Evolutionary conservation across 2,797 vertebrate species (phyloP).

Genomic region (Macrochelys suwanniensis): DNA sequence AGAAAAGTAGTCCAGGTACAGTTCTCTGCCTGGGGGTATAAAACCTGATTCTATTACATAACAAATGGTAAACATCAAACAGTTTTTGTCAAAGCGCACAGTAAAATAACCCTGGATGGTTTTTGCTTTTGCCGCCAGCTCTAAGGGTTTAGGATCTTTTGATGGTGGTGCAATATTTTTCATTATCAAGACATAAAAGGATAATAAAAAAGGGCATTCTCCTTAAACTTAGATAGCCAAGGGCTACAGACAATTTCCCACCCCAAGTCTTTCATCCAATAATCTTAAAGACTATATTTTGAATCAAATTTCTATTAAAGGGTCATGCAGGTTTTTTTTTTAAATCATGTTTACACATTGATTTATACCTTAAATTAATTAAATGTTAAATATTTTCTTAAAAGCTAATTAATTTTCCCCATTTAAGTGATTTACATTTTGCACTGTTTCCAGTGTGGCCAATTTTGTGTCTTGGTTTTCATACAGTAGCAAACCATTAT

Average conservation of each 20-base stretch:
- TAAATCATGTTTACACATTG: neutral
- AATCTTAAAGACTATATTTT: neutral
- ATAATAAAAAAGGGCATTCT: neutral
- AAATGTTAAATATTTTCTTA: neutral
- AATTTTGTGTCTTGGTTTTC: neutral
- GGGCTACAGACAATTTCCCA: neutral
- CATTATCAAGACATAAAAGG: neutral
- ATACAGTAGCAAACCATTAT: neutral
- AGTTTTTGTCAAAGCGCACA: neutral
- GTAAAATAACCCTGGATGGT: neutral
- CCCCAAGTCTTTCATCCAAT: neutral
- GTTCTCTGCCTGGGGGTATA: conserved; percentile 25
- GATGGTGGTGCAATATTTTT: conserved; percentile 8
- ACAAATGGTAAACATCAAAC: conserved; percentile 51
- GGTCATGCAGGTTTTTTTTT: neutral
- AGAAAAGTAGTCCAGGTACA: conserved; percentile 16
- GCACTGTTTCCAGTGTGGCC: neutral
- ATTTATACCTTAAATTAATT: neutral
- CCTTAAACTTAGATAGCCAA: neutral
- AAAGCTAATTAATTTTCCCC: neutral
- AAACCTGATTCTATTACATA: conserved; percentile 2
- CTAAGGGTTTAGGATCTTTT: neutral
- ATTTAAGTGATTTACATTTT: neutral
- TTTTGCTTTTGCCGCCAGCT: conserved; percentile 16
- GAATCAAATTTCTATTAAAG: conserved; percentile 19